phyloP scores from a whole-genome alignment of 2,888 invertebrate genomes.

The Dryococelus australis region DNA sequence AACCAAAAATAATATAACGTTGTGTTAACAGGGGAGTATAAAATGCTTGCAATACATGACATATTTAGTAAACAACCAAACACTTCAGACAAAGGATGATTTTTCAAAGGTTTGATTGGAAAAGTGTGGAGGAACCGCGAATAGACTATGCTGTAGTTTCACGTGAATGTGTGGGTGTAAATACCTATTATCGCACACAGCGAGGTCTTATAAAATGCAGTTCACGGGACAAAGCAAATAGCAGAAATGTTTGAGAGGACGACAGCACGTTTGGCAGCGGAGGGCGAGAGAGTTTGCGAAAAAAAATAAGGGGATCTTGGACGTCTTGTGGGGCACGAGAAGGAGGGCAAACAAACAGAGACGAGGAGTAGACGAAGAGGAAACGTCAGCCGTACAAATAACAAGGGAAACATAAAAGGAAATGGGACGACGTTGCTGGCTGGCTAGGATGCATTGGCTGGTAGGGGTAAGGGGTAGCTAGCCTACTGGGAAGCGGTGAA shows the following conservation, averaged over 20 bases:
- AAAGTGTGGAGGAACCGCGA: too few relatives aligned
- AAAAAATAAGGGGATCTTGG: not conserved
- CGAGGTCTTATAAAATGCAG: too few relatives aligned
- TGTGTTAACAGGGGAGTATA: too few relatives aligned
- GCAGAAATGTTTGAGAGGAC: not conserved
- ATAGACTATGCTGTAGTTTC: too few relatives aligned
- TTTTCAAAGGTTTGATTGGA: too few relatives aligned
- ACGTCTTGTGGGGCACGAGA: not conserved
- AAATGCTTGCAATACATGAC: too few relatives aligned
- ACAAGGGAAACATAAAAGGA: constrained; percentile 16
- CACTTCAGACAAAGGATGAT: too few relatives aligned
- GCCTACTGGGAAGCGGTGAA: not conserved
- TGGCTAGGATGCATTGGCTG: not conserved
- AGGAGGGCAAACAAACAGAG: constrained; percentile 1
- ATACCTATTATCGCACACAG: too few relatives aligned
- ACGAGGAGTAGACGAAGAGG: not conserved
- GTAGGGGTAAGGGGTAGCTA: not conserved
- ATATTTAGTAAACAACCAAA: too few relatives aligned
- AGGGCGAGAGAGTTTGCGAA: not conserved
- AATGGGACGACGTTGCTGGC: not conserved
- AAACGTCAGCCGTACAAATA: constrained; percentile 9
- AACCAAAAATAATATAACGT: too few relatives aligned
- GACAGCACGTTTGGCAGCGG: not conserved
- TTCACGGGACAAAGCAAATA: too few relatives aligned
- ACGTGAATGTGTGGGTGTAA: too few relatives aligned